Percentiles rank a stretch among this genome's conserved stretches.
These are phyloP conservation scores for Stegodyphus dumicola DNA, from an alignment of 1,140 invertebrate genomes.

Conservation along the genomic window DNA sequence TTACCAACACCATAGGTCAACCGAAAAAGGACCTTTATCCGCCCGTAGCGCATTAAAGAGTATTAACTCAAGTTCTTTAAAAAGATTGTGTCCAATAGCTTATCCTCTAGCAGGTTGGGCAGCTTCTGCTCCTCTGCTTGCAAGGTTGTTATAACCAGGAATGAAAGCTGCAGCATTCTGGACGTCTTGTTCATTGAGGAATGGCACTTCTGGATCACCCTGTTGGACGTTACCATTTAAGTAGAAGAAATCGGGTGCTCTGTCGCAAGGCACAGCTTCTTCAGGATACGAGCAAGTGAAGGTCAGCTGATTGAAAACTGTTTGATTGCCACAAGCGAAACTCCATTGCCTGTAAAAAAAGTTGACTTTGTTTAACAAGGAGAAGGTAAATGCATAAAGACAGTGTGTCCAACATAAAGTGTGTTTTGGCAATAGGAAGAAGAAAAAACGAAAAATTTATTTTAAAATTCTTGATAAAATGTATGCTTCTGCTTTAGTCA, in stretches of 20 bases:
- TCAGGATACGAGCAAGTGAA: constrained; percentile 66
- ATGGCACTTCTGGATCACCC: constrained; percentile 61
- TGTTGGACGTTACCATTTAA: constrained; percentile 63
- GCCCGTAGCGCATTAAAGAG: no score
- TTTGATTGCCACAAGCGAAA: constrained; percentile 87
- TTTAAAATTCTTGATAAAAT: no score
- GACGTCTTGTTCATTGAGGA: constrained; percentile 62
- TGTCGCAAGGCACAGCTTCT: constrained; percentile 66
- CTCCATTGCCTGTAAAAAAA: constrained; percentile 73
- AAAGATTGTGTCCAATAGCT: neutral
- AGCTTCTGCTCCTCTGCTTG: neutral
- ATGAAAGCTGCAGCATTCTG: constrained; percentile 47
- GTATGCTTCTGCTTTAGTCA: no score
- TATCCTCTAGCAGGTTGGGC: constrained; percentile 13
- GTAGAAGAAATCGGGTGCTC: constrained; percentile 66
- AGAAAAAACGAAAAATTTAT: no score
- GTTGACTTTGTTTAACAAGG: neutral
- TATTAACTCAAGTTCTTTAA: no score
- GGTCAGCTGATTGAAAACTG: constrained; percentile 85
- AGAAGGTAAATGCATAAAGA: neutral
- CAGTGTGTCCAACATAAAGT: no score
- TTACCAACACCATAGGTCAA: no score
- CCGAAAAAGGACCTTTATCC: no score
- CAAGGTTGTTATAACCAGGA: constrained; percentile 20
- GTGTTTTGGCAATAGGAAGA: no score